Base-by-base conservation (phyloP, 1,140 invertebrate species). In the Parasteatoda tepidariorum region DNA sequence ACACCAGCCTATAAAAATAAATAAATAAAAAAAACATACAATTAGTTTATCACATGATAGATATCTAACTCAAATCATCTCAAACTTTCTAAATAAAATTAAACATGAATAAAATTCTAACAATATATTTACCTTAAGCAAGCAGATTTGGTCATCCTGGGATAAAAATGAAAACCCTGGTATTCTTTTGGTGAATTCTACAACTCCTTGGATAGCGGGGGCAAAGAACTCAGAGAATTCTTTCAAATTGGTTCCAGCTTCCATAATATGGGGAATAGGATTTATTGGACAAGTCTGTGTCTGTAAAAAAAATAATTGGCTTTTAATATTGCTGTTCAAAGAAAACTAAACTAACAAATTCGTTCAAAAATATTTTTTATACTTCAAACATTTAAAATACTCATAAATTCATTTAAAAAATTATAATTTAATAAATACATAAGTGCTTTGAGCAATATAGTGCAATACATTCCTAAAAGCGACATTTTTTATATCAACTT, bases 151-250 rank as follows among this genome's bases (percentile, higher is more conserved):
- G 88, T 99, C 97, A 87, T 98, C 97, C 90, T 98, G 96, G 26
- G 96, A 93, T 68, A 99, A 92, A 76, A 97, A 91, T 85, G 94
- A 93, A 91, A 99, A 99, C 71, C 97, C 97, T 82, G 98, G 97
- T 86, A 99, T 97, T 85, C 96, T 93, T 88, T 98, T 98, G 85
- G 97, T 97, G 89, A 99, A 99, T 88, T 98, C 96, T 61, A 99
- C 97, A 2, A 99, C 97, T 66, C 97, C 97, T 86, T 96, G 94
- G 86, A 99, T 98, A 48, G 96, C 96, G 83, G 97, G 96, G 22
- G 96, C 96, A 89, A 98, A 97, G 87, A 96, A 92, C 89, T 97
- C 95, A 66, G 95, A 96, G 89, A 97, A 97, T 87, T 96, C 95
- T 88, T 97, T 94, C 11, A 94, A 88, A 13, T 68, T 28, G 15